These are phyloP conservation scores for Rousettus leschenaultii DNA, from an alignment of 2,113 vertebrate species.

Conservation along the genomic window DNA sequence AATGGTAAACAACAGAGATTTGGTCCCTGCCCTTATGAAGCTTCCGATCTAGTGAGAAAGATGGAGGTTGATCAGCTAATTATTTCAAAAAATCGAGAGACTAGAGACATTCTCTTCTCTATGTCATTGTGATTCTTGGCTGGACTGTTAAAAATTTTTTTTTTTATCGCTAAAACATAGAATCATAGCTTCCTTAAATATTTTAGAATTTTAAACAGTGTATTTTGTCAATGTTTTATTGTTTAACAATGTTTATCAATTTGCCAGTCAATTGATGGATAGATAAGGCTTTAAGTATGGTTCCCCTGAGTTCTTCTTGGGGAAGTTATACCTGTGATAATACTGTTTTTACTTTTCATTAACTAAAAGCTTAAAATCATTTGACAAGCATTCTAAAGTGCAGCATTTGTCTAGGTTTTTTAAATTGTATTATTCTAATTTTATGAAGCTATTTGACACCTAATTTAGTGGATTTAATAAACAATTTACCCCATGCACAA, in stretches of 20 bases:
- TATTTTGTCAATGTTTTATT: not conserved
- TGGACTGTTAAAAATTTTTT: not conserved
- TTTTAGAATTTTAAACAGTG: not conserved
- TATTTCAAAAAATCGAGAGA: no score
- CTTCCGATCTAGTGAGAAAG: not conserved
- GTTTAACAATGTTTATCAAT: not conserved
- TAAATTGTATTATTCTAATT: not conserved
- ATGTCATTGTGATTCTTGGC: not conserved
- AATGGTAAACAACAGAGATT: not conserved
- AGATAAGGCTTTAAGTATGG: not conserved
- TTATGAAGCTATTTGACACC: not conserved
- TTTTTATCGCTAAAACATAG: not conserved
- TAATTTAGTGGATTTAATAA: not conserved
- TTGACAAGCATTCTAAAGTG: not conserved
- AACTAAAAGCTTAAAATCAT: not conserved
- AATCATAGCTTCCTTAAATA: not conserved
- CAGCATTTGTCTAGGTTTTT: not conserved
- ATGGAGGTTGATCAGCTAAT: not conserved
- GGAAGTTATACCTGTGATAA: not conserved
- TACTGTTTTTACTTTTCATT: not conserved
- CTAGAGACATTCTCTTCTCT: not conserved
- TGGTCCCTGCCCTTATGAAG: not conserved
- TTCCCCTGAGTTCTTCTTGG: not conserved
- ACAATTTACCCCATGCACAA: no score
- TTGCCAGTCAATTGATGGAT: not conserved